Evolutionary conservation across 2,797 vertebrate species (phyloP).

Genomic region (Acrossocheilus wenchowensis): DNA sequence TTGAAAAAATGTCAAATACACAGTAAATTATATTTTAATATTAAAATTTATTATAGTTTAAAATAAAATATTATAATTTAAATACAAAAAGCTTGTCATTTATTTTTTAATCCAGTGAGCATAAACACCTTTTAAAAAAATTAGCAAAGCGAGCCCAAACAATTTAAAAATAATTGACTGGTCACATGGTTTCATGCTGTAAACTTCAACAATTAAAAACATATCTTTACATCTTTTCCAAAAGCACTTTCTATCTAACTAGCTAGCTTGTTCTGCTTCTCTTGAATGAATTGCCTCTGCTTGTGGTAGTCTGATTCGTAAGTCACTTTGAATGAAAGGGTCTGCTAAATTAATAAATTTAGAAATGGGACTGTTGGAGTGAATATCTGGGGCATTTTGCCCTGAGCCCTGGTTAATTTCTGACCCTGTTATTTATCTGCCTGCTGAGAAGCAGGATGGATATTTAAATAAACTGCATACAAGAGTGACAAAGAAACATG

Average conservation of each 20-base stretch:
- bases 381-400: not conserved
- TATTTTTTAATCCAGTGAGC: not conserved
- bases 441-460: not conserved
- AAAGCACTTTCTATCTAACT: not conserved
- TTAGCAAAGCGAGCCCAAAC: not conserved
- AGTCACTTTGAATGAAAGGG: not conserved
- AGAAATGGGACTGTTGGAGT: no score
- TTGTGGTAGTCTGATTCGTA: not conserved
- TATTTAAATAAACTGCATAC: not conserved
- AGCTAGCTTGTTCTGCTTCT: not conserved
- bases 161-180: not conserved
- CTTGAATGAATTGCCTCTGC: not conserved
- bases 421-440: constrained; percentile 4
- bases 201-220: not conserved
- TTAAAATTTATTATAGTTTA: no score
- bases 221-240: not conserved
- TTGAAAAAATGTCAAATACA: not conserved
- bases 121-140: not conserved
- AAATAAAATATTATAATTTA: no score
- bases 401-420: not conserved
- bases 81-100: no score
- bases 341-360: not conserved
- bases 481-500: not conserved
- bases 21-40: no score
- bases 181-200: not conserved